Conservation (phyloP, 2,797 vertebrate species). For the Oryzias sinensis region DNA sequence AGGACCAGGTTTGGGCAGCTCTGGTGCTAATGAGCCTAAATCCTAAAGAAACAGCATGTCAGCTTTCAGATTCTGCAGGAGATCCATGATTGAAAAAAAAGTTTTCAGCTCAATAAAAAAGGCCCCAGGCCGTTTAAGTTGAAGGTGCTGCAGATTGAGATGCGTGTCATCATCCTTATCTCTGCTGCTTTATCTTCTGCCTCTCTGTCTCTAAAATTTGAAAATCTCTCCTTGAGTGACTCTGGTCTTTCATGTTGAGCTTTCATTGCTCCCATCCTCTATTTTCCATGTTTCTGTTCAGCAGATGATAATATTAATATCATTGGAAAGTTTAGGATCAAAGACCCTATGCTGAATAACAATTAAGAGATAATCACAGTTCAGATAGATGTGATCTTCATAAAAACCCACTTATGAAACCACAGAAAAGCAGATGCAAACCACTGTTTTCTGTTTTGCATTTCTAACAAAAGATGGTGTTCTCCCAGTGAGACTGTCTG, state of each 20-base stretch:
- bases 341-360: conserved; percentile 49
- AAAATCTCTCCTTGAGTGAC: background rate
- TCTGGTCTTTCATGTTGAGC: conserved; percentile 5
- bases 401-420: background rate
- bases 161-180: background rate
- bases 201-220: background rate
- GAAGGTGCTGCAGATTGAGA: too few relatives aligned
- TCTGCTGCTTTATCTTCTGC: background rate
- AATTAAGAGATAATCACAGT: conserved; percentile 47
- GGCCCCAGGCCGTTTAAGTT: too few relatives aligned
- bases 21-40: too few relatives aligned
- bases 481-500: too few relatives aligned
- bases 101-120: too few relatives aligned
- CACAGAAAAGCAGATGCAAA: background rate
- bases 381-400: conserved; percentile 21
- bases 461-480: background rate
- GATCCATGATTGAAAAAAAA: too few relatives aligned
- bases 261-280: conserved; percentile 7
- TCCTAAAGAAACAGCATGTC: too few relatives aligned
- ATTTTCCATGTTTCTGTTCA: background rate
- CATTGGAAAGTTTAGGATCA: conserved; percentile 39
- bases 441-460: background rate
- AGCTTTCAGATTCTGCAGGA: too few relatives aligned
- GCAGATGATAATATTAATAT: conserved; percentile 36
- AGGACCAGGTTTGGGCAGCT: too few relatives aligned